These are phyloP conservation scores for Drosophila meridiana DNA, from an alignment of 2,888 invertebrate genomes.

Conservation along the genomic window DNA sequence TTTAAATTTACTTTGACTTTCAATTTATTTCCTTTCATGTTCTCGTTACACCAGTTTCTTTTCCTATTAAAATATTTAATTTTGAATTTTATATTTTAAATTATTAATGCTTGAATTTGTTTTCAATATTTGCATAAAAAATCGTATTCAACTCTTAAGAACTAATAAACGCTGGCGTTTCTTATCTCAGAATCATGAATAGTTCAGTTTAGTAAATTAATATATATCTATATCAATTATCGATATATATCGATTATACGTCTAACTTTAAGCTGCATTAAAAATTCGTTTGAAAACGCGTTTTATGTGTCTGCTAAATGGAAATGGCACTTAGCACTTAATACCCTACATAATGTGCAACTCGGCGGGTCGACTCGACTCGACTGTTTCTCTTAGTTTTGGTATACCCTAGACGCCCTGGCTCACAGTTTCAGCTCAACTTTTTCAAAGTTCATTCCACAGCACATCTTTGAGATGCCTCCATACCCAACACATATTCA, in stretches of 20 bases:
- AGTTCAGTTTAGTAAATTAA: slow-evolving; percentile 15
- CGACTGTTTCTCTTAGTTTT: slow-evolving; percentile 1
- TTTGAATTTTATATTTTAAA: background rate
- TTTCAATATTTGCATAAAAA: slow-evolving; percentile 30
- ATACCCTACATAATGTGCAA: slow-evolving; percentile 30
- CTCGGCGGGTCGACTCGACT: slow-evolving; percentile 18
- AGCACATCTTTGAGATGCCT: slow-evolving; percentile 36
- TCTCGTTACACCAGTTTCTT: background rate
- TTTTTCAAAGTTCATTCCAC: slow-evolving; percentile 44
- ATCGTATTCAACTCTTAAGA: slow-evolving; percentile 34
- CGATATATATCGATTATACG: background rate
- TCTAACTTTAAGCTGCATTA: background rate
- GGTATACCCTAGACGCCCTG: slow-evolving; percentile 25
- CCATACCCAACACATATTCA: background rate
- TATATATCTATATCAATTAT: background rate
- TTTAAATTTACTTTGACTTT: background rate
- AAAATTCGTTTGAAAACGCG: slow-evolving; percentile 24
- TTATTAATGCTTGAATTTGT: background rate
- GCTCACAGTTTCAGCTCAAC: slow-evolving; percentile 55
- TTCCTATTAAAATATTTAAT: background rate
- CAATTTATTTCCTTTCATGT: background rate
- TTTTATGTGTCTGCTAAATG: slow-evolving; percentile 23
- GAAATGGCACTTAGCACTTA: slow-evolving; percentile 42
- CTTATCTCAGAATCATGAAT: slow-evolving; percentile 46
- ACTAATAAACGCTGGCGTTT: slow-evolving; percentile 55